Evolutionary conservation across 2,797 vertebrate species (phyloP).

Genomic region (Glossophaga mutica): DNA sequence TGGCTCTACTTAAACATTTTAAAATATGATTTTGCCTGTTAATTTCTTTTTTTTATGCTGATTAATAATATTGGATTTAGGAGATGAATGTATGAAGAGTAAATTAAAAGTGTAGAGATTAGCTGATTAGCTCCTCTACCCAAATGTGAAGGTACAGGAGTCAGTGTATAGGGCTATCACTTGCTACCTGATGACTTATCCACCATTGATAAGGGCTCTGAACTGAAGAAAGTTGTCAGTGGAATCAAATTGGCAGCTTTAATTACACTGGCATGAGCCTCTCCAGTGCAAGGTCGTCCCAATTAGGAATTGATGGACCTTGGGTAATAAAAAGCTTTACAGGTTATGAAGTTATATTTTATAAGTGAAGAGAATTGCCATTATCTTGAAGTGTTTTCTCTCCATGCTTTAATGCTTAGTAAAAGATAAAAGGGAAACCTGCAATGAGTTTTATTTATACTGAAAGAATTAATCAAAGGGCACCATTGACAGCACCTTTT

Average conservation of each 20-base stretch:
- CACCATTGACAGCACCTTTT: not conserved
- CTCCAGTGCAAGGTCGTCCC: slow-evolving; percentile 42
- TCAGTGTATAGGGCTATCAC: slow-evolving; percentile 19
- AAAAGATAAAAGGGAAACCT: slow-evolving; percentile 57
- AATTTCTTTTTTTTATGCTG: slow-evolving; percentile 23
- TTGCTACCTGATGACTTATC: slow-evolving; percentile 48
- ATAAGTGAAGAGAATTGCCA: slow-evolving; percentile 70
- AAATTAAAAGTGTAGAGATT: slow-evolving; percentile 56
- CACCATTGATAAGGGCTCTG: slow-evolving; percentile 59
- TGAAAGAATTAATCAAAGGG: not conserved
- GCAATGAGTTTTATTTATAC: slow-evolving; percentile 45
- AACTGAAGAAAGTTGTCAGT: slow-evolving; percentile 70
- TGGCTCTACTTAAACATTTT: slow-evolving; percentile 37
- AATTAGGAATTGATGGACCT: slow-evolving; percentile 72
- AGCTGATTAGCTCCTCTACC: slow-evolving; percentile 61
- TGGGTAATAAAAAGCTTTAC: slow-evolving; percentile 74
- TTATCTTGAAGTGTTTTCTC: slow-evolving; percentile 54
- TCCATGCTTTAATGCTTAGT: slow-evolving; percentile 49
- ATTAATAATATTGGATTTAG: not conserved
- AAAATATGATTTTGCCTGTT: slow-evolving; percentile 38
- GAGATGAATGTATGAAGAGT: slow-evolving; percentile 52
- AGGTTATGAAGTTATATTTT: slow-evolving; percentile 71
- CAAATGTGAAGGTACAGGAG: slow-evolving; percentile 49
- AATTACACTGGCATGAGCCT: slow-evolving; percentile 69
- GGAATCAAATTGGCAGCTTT: slow-evolving; percentile 64